These are phyloP conservation scores for Austrofundulus limnaeus DNA, from an alignment of 2,113 vertebrate genomes.

Conservation along the genomic window DNA sequence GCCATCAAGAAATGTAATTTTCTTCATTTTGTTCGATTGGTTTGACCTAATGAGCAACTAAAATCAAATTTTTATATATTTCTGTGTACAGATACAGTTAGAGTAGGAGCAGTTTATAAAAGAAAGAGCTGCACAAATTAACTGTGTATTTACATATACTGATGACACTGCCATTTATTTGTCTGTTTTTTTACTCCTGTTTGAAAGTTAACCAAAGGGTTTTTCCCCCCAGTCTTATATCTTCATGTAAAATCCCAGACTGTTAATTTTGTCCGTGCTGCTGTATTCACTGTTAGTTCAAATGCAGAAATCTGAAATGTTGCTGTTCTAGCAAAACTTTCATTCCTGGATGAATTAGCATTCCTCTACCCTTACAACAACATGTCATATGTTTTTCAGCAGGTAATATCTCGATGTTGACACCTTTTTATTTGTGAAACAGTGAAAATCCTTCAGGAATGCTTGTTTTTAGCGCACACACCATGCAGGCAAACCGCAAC, in stretches of 20 bases:
- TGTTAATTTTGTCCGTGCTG: constrained; percentile 56
- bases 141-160: constrained; percentile 62
- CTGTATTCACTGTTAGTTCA: constrained; percentile 53
- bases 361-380: neutral
- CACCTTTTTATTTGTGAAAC: constrained; percentile 8
- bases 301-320: constrained; percentile 29
- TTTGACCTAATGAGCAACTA: constrained; percentile 3
- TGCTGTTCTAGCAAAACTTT: constrained; percentile 62
- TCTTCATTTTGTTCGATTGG: neutral
- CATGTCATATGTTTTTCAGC: neutral
- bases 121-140: constrained; percentile 43
- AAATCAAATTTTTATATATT: constrained; percentile 25
- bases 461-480: constrained; percentile 11
- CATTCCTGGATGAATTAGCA: constrained; percentile 1
- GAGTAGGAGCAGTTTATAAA: constrained; percentile 17
- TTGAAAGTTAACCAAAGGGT: constrained; percentile 47
- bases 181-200: constrained; percentile 21
- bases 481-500: constrained; percentile 32
- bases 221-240: constrained; percentile 37
- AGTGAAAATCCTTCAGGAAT: constrained; percentile 1
- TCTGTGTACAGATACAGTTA: constrained; percentile 25
- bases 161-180: constrained; percentile 47
- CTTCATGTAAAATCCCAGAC: constrained; percentile 36
- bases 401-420: neutral
- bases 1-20: constrained; percentile 12